These are phyloP conservation scores for Baccha elongata DNA, from an alignment of 2,888 invertebrate species.

Conservation along the genomic window DNA sequence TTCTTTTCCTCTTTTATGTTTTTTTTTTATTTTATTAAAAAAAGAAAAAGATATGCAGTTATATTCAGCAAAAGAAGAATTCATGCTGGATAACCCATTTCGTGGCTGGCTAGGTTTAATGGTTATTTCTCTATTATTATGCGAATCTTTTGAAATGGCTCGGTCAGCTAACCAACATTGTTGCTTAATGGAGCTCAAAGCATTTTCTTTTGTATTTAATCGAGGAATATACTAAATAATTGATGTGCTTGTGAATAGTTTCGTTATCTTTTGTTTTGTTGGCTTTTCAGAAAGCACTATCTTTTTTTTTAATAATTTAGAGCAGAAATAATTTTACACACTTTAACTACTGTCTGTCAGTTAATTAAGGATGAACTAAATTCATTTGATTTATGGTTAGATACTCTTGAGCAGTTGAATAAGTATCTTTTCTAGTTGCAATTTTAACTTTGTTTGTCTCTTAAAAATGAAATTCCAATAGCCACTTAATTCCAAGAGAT, in stretches of 20 bases:
- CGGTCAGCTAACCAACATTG: constrained; percentile 21
- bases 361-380: constrained; percentile 1
- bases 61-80: constrained; percentile 41
- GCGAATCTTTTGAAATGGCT: constrained; percentile 53
- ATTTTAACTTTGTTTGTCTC: neutral
- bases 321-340: constrained; percentile 57
- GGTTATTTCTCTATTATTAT: constrained; percentile 47
- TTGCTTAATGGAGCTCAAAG: constrained; percentile 42
- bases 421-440: too few species aligned
- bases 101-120: constrained; percentile 59
- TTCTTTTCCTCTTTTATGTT: constrained; percentile 27
- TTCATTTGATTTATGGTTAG: neutral
- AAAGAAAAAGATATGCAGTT: constrained; percentile 34
- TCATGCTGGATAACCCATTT: constrained; percentile 64
- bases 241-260: constrained; percentile 30
- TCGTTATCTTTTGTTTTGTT: constrained; percentile 12
- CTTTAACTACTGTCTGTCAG: constrained; percentile 10
- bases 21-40: constrained; percentile 13
- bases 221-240: constrained; percentile 45
- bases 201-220: constrained; percentile 50
- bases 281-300: neutral
- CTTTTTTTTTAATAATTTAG: constrained; percentile 48
- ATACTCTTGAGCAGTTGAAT: too few species aligned
- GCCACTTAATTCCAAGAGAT: too few species aligned
- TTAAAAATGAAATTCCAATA: neutral